These are phyloP conservation scores for Stictonetta naevosa DNA, from an alignment of 2,113 vertebrate genomes.

Conservation along the genomic window DNA sequence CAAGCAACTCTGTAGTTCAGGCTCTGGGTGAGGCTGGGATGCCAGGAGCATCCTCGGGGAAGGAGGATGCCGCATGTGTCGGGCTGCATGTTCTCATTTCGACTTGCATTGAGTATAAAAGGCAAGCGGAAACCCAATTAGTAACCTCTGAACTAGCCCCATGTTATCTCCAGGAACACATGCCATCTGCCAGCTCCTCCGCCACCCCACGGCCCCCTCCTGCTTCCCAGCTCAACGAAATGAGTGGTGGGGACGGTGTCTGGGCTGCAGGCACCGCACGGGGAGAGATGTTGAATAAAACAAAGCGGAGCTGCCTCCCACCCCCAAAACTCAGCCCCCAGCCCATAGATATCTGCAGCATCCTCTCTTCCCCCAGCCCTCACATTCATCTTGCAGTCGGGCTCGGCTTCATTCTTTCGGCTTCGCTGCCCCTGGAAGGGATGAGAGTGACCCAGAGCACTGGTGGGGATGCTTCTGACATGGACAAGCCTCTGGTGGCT, in stretches of 20 bases:
- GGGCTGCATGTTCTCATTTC: conserved; percentile 30
- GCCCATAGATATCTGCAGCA: background rate
- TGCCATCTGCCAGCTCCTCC: conserved; percentile 20
- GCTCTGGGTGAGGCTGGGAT: accelerated
- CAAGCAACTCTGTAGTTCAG: accelerated
- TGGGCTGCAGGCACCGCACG: background rate
- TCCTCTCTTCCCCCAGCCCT: background rate
- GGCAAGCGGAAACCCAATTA: conserved; percentile 70
- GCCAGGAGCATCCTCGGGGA: background rate
- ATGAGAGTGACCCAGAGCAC: background rate
- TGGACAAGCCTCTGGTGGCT: background rate
- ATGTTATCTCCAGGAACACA: conserved; percentile 60
- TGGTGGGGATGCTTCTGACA: background rate
- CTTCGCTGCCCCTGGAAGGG: background rate
- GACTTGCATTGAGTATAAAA: conserved; percentile 30
- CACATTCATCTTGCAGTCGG: background rate
- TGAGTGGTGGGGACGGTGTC: background rate
- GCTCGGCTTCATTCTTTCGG: background rate
- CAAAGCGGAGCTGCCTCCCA: background rate
- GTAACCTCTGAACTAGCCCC: conserved; percentile 65
- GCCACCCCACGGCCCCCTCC: accelerated
- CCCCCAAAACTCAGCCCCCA: background rate
- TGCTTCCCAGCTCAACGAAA: background rate
- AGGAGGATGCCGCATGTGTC: background rate
- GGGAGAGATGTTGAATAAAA: background rate